phyloP scores from a whole-genome alignment of 1,140 invertebrate genomes.

The Parapsyche elsis region DNA sequence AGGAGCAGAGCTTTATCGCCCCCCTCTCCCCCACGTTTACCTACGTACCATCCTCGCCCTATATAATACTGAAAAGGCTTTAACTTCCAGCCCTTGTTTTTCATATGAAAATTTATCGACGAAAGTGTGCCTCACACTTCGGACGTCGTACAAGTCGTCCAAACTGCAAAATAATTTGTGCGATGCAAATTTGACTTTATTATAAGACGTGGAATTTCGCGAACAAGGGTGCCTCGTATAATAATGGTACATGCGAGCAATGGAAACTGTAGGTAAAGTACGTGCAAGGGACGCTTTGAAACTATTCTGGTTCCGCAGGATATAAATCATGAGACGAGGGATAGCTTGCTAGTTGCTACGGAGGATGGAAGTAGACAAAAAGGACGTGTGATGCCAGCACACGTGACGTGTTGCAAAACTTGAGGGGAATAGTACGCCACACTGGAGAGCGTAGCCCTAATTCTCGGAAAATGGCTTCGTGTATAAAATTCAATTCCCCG shows the following conservation, averaged over 20 bases:
- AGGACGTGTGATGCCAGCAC: constrained; percentile 29
- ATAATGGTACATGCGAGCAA: neutral
- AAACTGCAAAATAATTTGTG: neutral
- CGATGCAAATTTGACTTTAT: neutral
- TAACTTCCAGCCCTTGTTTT: neutral
- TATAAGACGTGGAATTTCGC: neutral
- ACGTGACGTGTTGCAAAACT: constrained; percentile 31
- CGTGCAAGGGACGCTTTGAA: constrained; percentile 42
- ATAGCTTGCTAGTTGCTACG: neutral
- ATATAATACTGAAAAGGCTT: neutral
- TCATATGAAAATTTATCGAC: neutral
- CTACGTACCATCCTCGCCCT: neutral
- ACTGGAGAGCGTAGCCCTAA: neutral
- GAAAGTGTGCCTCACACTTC: too few relatives aligned
- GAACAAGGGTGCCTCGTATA: neutral
- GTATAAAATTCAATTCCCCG: neutral
- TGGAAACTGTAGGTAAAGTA: constrained; percentile 18
- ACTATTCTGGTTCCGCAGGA: constrained; percentile 49
- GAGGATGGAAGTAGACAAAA: constrained; percentile 27
- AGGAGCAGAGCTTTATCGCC: constrained; percentile 51
- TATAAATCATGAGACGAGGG: constrained; percentile 50
- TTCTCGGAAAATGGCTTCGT: neutral
- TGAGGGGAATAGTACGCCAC: neutral
- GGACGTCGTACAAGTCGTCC: neutral
- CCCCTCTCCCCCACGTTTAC: constrained; percentile 9